These are phyloP conservation scores for Toxotes lorentzi DNA, from an alignment of 2,797 vertebrate genomes.

Conservation along the genomic window DNA sequence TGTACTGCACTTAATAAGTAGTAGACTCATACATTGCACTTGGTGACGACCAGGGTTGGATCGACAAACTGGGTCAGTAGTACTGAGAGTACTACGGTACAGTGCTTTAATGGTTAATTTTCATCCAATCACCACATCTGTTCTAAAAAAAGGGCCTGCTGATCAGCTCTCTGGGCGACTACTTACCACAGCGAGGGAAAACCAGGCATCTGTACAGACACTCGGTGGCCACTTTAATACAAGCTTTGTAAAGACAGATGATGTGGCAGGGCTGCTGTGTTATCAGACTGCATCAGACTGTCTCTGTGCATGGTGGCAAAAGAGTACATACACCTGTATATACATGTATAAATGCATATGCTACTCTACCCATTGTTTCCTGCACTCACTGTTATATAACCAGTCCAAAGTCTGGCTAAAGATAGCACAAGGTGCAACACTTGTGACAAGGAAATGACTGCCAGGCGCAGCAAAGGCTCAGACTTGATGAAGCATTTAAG, in stretches of 20 bases:
- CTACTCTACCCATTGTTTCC: background rate
- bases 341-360: background rate
- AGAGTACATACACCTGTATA: background rate
- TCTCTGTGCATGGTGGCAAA: background rate
- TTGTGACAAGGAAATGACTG: background rate
- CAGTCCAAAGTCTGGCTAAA: background rate
- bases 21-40: conserved; percentile 5
- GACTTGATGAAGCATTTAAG: background rate
- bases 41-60: background rate
- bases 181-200: background rate
- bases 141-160: conserved; percentile 22
- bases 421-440: background rate
- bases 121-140: conserved; percentile 32
- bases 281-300: background rate
- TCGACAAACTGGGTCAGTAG: conserved; percentile 48
- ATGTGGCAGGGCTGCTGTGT: background rate
- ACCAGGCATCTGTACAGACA: background rate
- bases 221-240: background rate
- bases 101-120: conserved; percentile 25
- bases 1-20: background rate
- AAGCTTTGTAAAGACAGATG: background rate
- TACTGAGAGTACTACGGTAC: conserved; percentile 23
- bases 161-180: conserved; percentile 9
- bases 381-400: conserved; percentile 1
- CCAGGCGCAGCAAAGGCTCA: background rate